A percentile compares a stretch with the other conserved stretches of the same genome.
These are phyloP conservation scores for Eilema sororculum DNA, from an alignment of 2,888 invertebrate genomes.

Conservation along the genomic window DNA sequence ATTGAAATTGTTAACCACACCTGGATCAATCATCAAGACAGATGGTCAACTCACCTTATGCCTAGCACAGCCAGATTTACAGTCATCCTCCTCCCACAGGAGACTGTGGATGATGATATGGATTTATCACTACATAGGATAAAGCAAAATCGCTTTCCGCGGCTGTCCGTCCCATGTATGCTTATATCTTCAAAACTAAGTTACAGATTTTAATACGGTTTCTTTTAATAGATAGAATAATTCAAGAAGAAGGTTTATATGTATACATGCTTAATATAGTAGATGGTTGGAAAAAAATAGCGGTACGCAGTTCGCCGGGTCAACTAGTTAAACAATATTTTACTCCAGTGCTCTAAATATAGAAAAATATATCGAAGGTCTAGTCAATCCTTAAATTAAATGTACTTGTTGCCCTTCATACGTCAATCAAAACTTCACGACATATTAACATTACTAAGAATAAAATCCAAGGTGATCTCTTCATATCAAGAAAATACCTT, in stretches of 20 bases:
- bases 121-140: no score
- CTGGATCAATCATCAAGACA: not conserved
- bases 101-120: no score
- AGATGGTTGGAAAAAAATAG: no score
- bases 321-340: no score
- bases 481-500: slow-evolving; percentile 1
- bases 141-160: no score
- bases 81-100: not conserved
- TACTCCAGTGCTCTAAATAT: not conserved
- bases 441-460: slow-evolving; percentile 6
- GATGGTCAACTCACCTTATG: not conserved
- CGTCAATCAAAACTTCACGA: not conserved
- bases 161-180: no score
- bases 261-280: no score
- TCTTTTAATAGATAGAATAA: no score
- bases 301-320: no score
- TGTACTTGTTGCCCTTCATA: not conserved
- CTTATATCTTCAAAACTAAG: no score
- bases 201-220: no score
- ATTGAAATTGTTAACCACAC: not conserved
- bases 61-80: not conserved
- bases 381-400: not conserved
- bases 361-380: not conserved
- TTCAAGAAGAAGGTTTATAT: no score
- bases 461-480: slow-evolving; percentile 13